Evolutionary conservation across 2,797 vertebrate genomes (phyloP).

Genomic region (Columba guinea): DNA sequence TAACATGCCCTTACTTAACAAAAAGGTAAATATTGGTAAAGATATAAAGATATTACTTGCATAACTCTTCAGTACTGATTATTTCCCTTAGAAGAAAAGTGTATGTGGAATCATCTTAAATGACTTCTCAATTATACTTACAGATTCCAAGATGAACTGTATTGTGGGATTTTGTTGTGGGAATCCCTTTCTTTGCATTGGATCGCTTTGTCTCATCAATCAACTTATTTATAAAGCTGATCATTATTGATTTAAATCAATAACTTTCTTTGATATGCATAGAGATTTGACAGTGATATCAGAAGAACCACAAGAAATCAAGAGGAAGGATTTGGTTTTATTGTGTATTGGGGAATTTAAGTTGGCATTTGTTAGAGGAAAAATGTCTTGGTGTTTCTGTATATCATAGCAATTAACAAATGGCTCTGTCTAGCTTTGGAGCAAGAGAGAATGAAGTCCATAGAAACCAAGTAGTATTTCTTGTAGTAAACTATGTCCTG

Average conservation of each 20-base stretch:
- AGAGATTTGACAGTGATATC: neutral
- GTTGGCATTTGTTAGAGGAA: neutral
- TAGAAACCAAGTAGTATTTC: neutral
- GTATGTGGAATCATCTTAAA: neutral
- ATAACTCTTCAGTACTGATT: neutral
- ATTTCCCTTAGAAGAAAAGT: neutral
- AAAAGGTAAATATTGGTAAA: neutral
- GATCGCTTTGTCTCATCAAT: neutral
- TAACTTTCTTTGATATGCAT: neutral
- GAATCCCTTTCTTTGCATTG: neutral
- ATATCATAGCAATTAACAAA: neutral
- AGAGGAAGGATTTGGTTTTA: neutral
- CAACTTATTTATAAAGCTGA: neutral
- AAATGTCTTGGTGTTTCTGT: neutral
- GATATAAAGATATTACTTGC: neutral
- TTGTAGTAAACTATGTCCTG: neutral
- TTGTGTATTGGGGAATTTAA: neutral
- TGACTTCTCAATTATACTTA: neutral
- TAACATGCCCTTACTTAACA: neutral
- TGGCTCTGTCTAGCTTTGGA: neutral
- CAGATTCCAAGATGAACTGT: neutral
- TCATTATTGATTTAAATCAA: neutral
- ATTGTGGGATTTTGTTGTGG: neutral
- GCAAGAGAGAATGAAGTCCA: neutral
- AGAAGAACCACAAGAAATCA: neutral